These are phyloP conservation scores for Labroides dimidiatus DNA, from an alignment of 2,797 vertebrate species.

Conservation along the genomic window DNA sequence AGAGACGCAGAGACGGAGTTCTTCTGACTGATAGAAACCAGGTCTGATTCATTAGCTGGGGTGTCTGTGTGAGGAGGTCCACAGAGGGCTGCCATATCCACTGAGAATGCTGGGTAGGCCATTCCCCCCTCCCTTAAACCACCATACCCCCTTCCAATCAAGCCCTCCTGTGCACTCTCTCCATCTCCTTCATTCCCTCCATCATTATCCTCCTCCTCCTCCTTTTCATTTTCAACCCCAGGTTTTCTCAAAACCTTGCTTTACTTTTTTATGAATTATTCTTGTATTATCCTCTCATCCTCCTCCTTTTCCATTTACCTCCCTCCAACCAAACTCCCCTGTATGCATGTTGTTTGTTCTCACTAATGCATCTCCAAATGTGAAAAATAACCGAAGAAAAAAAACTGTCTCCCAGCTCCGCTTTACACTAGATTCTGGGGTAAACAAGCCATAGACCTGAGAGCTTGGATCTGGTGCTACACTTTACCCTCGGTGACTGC, in stretches of 20 bases:
- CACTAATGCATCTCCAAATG: constrained; percentile 65
- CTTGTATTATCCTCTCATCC: constrained; percentile 41
- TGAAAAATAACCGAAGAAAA: constrained; percentile 22
- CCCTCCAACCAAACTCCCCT: constrained; percentile 7
- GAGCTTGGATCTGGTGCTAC: constrained; percentile 43
- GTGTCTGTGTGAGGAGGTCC: constrained; percentile 89
- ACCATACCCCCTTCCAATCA: constrained; percentile 58
- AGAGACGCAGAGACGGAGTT: constrained; percentile 84
- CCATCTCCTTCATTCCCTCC: constrained; percentile 39
- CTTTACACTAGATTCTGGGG: constrained; percentile 39
- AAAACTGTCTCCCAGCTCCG: constrained; percentile 36
- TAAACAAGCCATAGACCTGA: constrained; percentile 65
- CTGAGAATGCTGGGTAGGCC: constrained; percentile 70
- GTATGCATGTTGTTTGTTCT: constrained; percentile 65
- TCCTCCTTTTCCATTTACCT: constrained; percentile 45
- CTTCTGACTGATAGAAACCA: constrained; percentile 86
- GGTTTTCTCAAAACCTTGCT: constrained; percentile 50
- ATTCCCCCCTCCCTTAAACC: constrained; percentile 27
- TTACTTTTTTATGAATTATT: constrained; percentile 48
- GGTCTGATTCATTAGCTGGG: constrained; percentile 92
- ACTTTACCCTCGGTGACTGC: constrained; percentile 72
- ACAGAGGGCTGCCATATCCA: constrained; percentile 86
- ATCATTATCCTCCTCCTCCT: constrained; percentile 61
- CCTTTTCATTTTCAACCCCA: constrained; percentile 52
- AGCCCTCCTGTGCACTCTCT: constrained; percentile 47